A percentile compares a stretch with the other conserved stretches of the same genome.
Conservation (phyloP, 2,888 invertebrate species). For the Idaea aversata region DNA sequence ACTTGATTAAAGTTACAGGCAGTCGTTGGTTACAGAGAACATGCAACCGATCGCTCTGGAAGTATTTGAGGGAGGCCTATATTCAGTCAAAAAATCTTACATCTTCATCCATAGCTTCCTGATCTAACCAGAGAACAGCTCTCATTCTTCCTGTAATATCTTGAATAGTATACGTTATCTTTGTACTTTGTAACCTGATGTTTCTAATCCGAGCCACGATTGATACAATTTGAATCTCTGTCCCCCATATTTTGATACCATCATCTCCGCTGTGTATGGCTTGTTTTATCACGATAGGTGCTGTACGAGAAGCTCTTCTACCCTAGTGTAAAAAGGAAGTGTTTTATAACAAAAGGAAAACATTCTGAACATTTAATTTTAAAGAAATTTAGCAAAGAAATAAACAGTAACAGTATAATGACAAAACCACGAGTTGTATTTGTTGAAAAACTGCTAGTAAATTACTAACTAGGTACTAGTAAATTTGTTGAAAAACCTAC, state of each 20-base stretch:
- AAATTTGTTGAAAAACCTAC: too few relatives aligned
- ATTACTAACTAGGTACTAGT: too few relatives aligned
- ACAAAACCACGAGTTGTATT: too few relatives aligned
- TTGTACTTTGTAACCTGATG: constrained; percentile 72
- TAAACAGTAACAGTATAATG: too few relatives aligned
- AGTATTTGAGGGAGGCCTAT: too few relatives aligned
- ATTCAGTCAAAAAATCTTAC: constrained; percentile 36
- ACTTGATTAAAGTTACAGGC: background rate
- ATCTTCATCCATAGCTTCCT: constrained; percentile 74
- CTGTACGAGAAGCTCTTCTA: constrained; percentile 69
- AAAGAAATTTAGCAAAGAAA: too few relatives aligned
- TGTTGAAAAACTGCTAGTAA: too few relatives aligned
- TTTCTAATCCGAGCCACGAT: constrained; percentile 67
- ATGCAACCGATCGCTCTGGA: too few relatives aligned
- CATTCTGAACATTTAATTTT: too few relatives aligned
- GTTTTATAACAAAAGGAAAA: background rate
- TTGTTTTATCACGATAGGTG: constrained; percentile 73
- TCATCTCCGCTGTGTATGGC: constrained; percentile 72
- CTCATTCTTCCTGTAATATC: constrained; percentile 76
- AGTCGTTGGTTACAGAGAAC: background rate
- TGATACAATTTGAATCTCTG: constrained; percentile 71
- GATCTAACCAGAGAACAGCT: constrained; percentile 73
- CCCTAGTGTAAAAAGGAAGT: constrained; percentile 42
- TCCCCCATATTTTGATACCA: constrained; percentile 75
- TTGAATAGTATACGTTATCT: constrained; percentile 75